These are phyloP conservation scores for Hyppa rectilinea DNA, from an alignment of 2,888 invertebrate genomes.

Conservation along the genomic window DNA sequence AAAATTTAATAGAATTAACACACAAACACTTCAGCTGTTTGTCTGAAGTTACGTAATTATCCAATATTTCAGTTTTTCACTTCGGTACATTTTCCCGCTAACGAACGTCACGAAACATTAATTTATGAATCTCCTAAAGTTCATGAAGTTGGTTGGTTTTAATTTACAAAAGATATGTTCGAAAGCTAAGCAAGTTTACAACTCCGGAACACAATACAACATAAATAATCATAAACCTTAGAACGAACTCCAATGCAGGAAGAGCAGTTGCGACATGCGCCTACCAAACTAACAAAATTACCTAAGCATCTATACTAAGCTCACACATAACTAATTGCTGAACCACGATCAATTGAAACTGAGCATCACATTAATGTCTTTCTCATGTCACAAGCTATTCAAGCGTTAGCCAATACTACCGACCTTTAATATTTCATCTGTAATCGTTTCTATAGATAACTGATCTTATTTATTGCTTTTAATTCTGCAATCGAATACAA, in stretches of 20 bases:
- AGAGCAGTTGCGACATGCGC: background rate
- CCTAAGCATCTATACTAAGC: background rate
- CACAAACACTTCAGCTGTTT: background rate
- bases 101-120: background rate
- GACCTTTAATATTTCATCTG: constrained; percentile 20
- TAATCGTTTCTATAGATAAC: constrained; percentile 15
- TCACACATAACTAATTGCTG: constrained; percentile 16
- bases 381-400: constrained; percentile 17
- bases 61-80: background rate
- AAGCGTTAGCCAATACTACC: constrained; percentile 14
- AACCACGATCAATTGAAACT: constrained; percentile 22
- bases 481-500: constrained; percentile 11
- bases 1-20: background rate
- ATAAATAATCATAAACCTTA: background rate
- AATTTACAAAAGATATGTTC: background rate
- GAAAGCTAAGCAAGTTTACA: background rate
- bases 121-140: background rate
- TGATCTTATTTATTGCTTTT: constrained; percentile 13
- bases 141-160: too few relatives aligned
- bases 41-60: background rate
- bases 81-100: background rate
- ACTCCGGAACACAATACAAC: background rate
- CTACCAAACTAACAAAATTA: constrained; percentile 5
- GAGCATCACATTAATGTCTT: constrained; percentile 4
- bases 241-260: background rate